Evolutionary conservation across 2,888 invertebrate species (phyloP).

Genomic region (Odontothrips loti): DNA sequence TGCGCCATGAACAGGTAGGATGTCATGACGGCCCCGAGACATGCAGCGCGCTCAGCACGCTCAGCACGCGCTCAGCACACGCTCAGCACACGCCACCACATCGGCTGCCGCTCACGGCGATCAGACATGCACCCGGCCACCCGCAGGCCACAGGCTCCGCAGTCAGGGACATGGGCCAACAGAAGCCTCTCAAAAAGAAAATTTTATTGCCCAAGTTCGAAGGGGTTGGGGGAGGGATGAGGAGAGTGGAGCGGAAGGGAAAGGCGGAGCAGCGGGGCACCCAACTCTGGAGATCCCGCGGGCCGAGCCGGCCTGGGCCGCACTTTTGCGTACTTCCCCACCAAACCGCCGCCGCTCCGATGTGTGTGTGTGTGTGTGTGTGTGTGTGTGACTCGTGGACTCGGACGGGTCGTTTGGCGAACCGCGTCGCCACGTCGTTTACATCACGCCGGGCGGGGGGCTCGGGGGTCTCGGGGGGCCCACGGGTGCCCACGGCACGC

Average conservation of each 20-base stretch:
- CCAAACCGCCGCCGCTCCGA: background rate
- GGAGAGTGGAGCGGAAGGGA: background rate
- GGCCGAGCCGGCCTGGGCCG: background rate
- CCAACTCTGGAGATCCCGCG: background rate
- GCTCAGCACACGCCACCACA: too few relatives aligned
- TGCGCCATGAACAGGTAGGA: background rate
- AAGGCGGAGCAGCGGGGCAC: too few relatives aligned
- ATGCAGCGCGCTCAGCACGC: background rate
- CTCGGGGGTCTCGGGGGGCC: too few relatives aligned
- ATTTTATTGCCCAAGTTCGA: conserved; percentile 13
- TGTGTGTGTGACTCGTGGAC: background rate
- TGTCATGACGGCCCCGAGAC: background rate
- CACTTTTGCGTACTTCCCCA: background rate
- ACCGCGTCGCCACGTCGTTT: background rate
- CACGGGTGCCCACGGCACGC: too few relatives aligned
- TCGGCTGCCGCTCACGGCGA: background rate
- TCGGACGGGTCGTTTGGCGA: background rate
- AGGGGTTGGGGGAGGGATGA: background rate
- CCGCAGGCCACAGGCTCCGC: background rate
- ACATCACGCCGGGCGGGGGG: too few relatives aligned
- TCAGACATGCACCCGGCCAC: background rate
- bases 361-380: too few relatives aligned
- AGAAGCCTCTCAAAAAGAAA: conserved; percentile 12
- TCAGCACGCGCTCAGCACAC: too few relatives aligned
- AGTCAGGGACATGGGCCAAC: background rate